Evolutionary conservation across 1,140 invertebrate genomes (phyloP).

Genomic region (Teleogryllus occipitalis): DNA sequence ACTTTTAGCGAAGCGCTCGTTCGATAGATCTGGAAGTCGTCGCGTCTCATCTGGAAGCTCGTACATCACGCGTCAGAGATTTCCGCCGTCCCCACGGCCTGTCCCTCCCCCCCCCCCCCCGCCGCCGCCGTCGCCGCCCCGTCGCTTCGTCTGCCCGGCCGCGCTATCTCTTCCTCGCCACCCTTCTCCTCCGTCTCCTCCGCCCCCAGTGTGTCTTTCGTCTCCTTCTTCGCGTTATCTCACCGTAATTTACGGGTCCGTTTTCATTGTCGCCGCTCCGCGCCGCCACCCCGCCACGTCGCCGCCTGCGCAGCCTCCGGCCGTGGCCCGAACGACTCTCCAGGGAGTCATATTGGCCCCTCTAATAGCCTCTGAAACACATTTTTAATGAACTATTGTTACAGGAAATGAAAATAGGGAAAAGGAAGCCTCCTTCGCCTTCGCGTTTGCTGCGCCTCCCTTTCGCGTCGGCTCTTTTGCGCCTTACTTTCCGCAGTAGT

Average conservation of each 20-base stretch:
- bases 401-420: constrained; percentile 52
- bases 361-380: constrained; percentile 59
- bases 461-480: neutral
- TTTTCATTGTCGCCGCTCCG: constrained; percentile 19
- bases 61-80: constrained; percentile 19
- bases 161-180: neutral
- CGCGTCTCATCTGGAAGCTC: neutral
- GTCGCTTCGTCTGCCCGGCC: neutral
- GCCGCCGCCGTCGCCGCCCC: neutral
- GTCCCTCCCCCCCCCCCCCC: neutral
- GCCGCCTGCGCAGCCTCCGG: neutral
- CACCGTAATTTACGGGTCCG: constrained; percentile 22
- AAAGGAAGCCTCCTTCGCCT: neutral
- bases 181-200: constrained; percentile 1
- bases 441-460: neutral
- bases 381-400: constrained; percentile 64
- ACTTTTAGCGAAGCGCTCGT: too few relatives aligned
- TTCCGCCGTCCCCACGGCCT: neutral
- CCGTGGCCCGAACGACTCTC: constrained; percentile 42
- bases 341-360: constrained; percentile 51
- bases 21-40: neutral
- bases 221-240: constrained; percentile 20
- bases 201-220: constrained; percentile 21
- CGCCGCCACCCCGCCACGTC: neutral
- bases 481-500: neutral